Conservation (phyloP, 2,797 vertebrate species). For the Neomorphus geoffroyi region DNA sequence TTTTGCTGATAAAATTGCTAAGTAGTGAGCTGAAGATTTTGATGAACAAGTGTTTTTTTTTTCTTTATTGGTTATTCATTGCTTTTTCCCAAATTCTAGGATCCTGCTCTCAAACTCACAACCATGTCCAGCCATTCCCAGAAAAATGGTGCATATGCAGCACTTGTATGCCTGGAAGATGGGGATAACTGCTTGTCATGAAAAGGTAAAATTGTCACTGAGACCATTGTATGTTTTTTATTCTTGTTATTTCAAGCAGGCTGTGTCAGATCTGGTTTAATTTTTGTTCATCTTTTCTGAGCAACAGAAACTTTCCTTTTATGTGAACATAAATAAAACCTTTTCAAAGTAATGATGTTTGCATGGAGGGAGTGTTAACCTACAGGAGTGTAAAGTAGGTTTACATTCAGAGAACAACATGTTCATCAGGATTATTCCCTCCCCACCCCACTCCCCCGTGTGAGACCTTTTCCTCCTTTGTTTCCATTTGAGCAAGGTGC, state of each 20-base stretch:
- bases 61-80: neutral
- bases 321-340: constrained; percentile 5
- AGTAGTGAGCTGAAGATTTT: neutral
- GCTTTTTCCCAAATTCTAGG: neutral
- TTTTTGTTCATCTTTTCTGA: constrained; percentile 3
- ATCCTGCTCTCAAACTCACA: neutral
- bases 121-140: neutral
- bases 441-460: no score
- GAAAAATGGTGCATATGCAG: rapidly evolving
- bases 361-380: neutral
- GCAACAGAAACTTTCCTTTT: neutral
- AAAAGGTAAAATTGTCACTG: neutral
- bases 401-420: constrained; percentile 9
- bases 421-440: neutral
- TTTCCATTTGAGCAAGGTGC: neutral
- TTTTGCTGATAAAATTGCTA: neutral
- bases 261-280: neutral
- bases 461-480: constrained; percentile 18
- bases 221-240: neutral
- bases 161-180: neutral
- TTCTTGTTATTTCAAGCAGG: neutral
- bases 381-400: constrained; percentile 3
- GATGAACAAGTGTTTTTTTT: neutral
- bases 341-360: constrained; percentile 14
- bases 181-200: neutral